phyloP scores from a whole-genome alignment of 2,797 vertebrate genomes.

The Poeciliopsis turneri region DNA sequence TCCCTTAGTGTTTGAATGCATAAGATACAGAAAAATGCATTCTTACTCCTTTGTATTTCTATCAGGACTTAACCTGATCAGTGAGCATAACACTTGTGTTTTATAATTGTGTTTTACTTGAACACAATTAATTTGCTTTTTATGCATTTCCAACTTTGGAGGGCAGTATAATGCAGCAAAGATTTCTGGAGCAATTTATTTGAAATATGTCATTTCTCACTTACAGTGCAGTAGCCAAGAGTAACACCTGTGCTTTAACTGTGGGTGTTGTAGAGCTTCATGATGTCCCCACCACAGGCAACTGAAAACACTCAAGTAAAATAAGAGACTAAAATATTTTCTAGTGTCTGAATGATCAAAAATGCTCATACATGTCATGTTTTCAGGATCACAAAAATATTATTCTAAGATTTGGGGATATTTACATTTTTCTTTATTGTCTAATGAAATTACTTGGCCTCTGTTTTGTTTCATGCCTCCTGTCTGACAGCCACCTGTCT shows the following conservation, averaged over 20 bases:
- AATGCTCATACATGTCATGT: neutral
- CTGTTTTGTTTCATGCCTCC: slow-evolving; percentile 38
- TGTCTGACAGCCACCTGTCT: slow-evolving; percentile 63
- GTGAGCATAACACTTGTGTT: neutral
- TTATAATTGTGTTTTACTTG: neutral
- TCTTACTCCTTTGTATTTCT: neutral
- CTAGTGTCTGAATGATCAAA: neutral
- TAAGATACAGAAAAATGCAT: neutral
- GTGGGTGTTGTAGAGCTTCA: neutral
- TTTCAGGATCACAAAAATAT: neutral
- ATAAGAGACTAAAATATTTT: neutral
- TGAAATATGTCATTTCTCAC: neutral
- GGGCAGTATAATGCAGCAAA: neutral
- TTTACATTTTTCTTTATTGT: neutral
- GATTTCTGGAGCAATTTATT: neutral
- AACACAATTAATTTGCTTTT: neutral
- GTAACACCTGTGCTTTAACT: neutral
- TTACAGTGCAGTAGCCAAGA: neutral
- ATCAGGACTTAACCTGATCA: neutral
- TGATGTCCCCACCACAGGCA: neutral
- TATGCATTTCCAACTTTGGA: neutral
- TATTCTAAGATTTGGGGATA: neutral
- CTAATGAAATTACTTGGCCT: slow-evolving; percentile 17
- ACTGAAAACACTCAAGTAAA: neutral
- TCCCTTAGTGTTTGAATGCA: neutral